phyloP scores from a whole-genome alignment of 2,797 vertebrate species.

The Gadopsis bispinosus region DNA sequence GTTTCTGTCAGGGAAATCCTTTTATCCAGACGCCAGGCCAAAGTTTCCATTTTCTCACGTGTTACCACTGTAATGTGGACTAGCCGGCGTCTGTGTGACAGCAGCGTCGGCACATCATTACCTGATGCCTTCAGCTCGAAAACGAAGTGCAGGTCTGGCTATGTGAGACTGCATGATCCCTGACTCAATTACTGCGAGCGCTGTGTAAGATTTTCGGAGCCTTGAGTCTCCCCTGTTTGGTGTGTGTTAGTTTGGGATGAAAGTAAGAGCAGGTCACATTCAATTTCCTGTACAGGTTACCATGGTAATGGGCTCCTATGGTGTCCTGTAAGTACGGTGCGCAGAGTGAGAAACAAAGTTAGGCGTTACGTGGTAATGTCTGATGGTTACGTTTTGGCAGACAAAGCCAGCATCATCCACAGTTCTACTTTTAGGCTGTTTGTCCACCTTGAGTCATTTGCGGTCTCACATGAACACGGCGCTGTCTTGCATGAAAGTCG shows the following conservation, averaged over 20 bases:
- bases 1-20: conserved; percentile 63
- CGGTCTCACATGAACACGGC: background rate
- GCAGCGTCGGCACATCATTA: conserved; percentile 29
- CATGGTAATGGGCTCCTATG: background rate
- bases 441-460: background rate
- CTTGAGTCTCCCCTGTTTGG: background rate
- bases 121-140: conserved; percentile 15
- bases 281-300: conserved; percentile 6
- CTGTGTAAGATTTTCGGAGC: background rate
- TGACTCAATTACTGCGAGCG: conserved; percentile 10
- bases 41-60: conserved; percentile 65
- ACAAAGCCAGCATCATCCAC: background rate
- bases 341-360: background rate
- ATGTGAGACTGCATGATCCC: too few relatives aligned
- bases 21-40: conserved; percentile 42
- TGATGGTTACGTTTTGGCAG: background rate
- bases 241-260: conserved; percentile 17
- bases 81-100: conserved; percentile 18
- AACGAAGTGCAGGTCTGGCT: too few relatives aligned
- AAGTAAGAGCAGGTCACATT: conserved; percentile 1
- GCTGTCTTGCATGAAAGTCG: background rate
- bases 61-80: conserved; percentile 38
- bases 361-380: background rate
- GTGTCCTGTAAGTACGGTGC: background rate
- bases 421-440: background rate